A percentile compares a stretch with the other conserved stretches of the same genome.
phyloP scores from a whole-genome alignment of 2,888 invertebrate species.

The Lepidochitona cinerea region DNA sequence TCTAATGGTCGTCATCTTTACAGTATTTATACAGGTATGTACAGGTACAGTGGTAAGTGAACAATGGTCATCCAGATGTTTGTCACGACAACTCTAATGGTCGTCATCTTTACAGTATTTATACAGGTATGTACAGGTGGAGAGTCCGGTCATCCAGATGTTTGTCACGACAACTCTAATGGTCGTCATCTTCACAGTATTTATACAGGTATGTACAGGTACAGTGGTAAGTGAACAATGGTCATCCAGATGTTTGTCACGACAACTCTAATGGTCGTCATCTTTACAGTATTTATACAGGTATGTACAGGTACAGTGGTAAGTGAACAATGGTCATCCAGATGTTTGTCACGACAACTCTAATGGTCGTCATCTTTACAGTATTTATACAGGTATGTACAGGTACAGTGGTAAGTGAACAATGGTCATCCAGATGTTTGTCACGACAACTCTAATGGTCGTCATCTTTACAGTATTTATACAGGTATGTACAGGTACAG shows the following conservation, averaged over 20 bases:
- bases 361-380: not conserved
- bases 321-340: slow-evolving; percentile 61
- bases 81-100: not conserved
- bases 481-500: no score
- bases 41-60: not conserved
- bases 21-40: slow-evolving; percentile 90
- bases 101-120: not conserved
- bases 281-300: not conserved
- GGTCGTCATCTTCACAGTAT: not conserved
- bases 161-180: not conserved
- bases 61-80: not conserved
- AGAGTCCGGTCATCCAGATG: slow-evolving; percentile 57
- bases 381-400: not conserved
- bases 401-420: not conserved
- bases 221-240: not conserved
- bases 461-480: not conserved
- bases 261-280: not conserved
- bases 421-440: not conserved
- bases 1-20: slow-evolving; percentile 97
- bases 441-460: not conserved
- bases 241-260: not conserved
- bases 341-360: slow-evolving; percentile 18
- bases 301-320: slow-evolving; percentile 38
- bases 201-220: not conserved
- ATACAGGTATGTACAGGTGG: slow-evolving; percentile 13